Base-by-base conservation (phyloP, 2,113 vertebrate genomes). In the Sturnus vulgaris region DNA sequence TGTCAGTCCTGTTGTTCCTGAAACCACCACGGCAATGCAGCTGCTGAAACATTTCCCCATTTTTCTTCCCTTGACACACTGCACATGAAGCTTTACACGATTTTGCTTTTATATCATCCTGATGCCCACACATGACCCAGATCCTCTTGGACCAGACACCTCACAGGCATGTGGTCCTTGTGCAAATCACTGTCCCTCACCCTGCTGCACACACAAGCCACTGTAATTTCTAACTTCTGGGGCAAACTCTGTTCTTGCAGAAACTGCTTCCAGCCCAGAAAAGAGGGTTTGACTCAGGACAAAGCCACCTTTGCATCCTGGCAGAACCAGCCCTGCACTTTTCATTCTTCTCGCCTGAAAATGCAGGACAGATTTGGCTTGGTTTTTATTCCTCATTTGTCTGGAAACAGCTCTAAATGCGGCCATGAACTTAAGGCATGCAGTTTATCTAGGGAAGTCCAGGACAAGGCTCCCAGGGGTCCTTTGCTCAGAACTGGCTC, bases 11-110 rank as follows among this genome's bases (percentile, higher is more conserved):
- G 53, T 68, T 84, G 87, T 92, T 97, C 94, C 96, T 92, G 80
- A 97, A 96, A 94, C 61, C 91, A 73, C 71, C 44, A 5, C 94
- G 95, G 96, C 97, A 70, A 82, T 56, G 92, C 60, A 96, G 94
- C 82, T 93, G 88, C 93, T 90, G 81, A 94, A 94, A 84, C 50
- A 71, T 92, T 96, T 97, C 93, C 97, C 95, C 91, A 90, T 97
- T 97, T 95, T 87, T 73, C 78, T 85, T 94, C 92, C 72, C 55
- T 77, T 80, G 73, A 53, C 66, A 65, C 10, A 10, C 20, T 56
- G 50, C 70, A 63, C 44, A 71, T 7, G 50, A 63, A 55, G 68
- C 77, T 84, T 52, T 66, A 61, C 33, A 10, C 40, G 53, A 70
- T 42, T 93, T 81, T 53, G 81, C 35, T 18, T 92, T 79, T 55